Percentiles rank a stretch among this genome's conserved stretches.
These are phyloP conservation scores for Phenganax stokvisi DNA, from an alignment of 92 coral and sea anemone species.

Conservation along the genomic window DNA sequence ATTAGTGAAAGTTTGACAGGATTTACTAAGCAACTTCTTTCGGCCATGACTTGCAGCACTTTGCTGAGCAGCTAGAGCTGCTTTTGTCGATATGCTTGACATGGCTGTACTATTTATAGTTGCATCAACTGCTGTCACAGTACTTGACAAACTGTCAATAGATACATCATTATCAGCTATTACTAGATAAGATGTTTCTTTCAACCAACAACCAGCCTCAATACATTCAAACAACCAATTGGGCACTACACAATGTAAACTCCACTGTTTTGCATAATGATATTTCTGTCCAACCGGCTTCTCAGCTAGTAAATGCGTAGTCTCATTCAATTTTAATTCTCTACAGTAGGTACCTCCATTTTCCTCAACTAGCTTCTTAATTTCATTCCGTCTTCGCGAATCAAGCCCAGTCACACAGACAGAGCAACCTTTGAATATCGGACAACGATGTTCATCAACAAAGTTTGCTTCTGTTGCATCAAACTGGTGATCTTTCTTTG, in stretches of 20 bases:
- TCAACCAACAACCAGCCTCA: constrained; percentile 73
- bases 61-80: constrained; percentile 79
- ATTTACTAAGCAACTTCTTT: constrained; percentile 52
- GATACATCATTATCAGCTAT: constrained; percentile 52
- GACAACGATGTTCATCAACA: constrained; percentile 57
- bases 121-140: constrained; percentile 47
- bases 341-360: constrained; percentile 86
- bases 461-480: constrained; percentile 61
- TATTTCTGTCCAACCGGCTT: constrained; percentile 79
- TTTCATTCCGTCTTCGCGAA: constrained; percentile 59
- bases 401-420: constrained; percentile 84
- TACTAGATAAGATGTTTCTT: constrained; percentile 60
- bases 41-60: constrained; percentile 81
- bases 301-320: constrained; percentile 84
- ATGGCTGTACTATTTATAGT: constrained; percentile 36
- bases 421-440: constrained; percentile 79
- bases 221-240: constrained; percentile 90
- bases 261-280: constrained; percentile 82
- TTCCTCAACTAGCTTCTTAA: constrained; percentile 47
- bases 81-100: constrained; percentile 55
- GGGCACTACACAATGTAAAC: constrained; percentile 71
- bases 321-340: constrained; percentile 71
- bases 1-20: constrained; percentile 38
- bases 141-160: constrained; percentile 47
- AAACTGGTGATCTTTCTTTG: constrained; percentile 47